Evolutionary conservation across 2,888 invertebrate species (phyloP), one percentile per base, ranked within the genome.

Genomic region (Nephrotoma guestfalica): DNA sequence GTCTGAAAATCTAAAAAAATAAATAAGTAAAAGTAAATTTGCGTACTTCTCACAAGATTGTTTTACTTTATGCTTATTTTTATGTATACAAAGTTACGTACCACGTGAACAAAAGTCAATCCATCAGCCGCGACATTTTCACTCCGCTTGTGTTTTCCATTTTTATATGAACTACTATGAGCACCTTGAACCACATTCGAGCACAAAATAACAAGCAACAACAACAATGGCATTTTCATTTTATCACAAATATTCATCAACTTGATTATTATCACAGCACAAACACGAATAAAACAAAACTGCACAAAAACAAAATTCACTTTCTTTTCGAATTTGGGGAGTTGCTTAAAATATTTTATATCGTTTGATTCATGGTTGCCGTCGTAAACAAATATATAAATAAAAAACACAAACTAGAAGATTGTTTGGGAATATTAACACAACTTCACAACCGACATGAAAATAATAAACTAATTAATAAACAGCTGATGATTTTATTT

Each of bases 1-100:
- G 98, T 87, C 98, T 93, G 91, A 93, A 98, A 83, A 97, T 71
- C 89, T 87, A 41, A 0, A 30, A 41, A 83, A 40, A 83, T 41
- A 2, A 41, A 84, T 41, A 41, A 7, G 7, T 84, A 13, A 41
- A 3, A 84, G n/a, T 13, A 15, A 41, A 0, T 83, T 11, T 83
- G 41, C 51, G 41, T 42, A 86, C 86, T 40, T 86, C 87, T 42
- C 43, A 18, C 42, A 18, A 86, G n/a, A 1, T 43, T 47, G 51
- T n/a, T 7, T 4, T 84, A 11, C 41, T 45, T 7, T 71, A 13
- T 42, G 41, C 15, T 40, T 40, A 47, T 86, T 41, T 18, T 86
- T 47, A 13, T 40, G 2, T 30, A 3, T 30, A 71, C 30, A 30
- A 30, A 2, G 30, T 1, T 86, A 85, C 87, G 86, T 86, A 88